Base-by-base conservation (phyloP, 1,140 invertebrate species). In the Euborellia annulipes region DNA sequence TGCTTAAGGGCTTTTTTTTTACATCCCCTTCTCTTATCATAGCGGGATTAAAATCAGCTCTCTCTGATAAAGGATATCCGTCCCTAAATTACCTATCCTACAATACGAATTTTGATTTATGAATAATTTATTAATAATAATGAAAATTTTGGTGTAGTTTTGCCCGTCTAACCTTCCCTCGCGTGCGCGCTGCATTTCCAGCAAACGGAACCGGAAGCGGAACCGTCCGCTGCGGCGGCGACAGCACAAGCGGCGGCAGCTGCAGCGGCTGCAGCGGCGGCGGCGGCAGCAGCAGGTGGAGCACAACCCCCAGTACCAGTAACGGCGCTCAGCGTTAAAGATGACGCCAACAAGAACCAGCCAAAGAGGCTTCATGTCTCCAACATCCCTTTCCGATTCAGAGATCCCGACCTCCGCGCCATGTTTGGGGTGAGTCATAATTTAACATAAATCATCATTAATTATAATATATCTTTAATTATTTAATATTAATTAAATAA, bases 391-490 rank as follows among this genome's bases (percentile, higher is more conserved):
- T 98, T 98, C 72, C 74, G 92, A 61, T 98, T 96, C 70, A 78
- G 93, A 68, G 93, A 98, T 72, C 90, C 91, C 43, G 94, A 98
- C 69, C 75, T 98, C 47, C 79, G 91, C 64, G 82, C 89, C 55
- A 90, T 98, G 81, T 94, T 98, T 73, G 92, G 91, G 69, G 93
- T 97, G 72, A 80, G 85, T 83, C n/a, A n/a, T n/a, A n/a, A n/a
- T n/a, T n/a, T n/a, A n/a, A n/a, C n/a, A n/a, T n/a, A n/a, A n/a
- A n/a, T n/a, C n/a, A n/a, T n/a, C n/a, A n/a, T n/a, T n/a, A n/a
- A n/a, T n/a, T n/a, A n/a, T n/a, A n/a, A n/a, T n/a, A n/a, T n/a
- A n/a, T n/a, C n/a, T n/a, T n/a, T n/a, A n/a, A n/a, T n/a, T n/a
- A n/a, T n/a, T n/a, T n/a, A n/a, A n/a, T n/a, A n/a, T n/a, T n/a